Base-by-base conservation (phyloP, 2,888 invertebrate genomes). In the Anthophora plumipes region DNA sequence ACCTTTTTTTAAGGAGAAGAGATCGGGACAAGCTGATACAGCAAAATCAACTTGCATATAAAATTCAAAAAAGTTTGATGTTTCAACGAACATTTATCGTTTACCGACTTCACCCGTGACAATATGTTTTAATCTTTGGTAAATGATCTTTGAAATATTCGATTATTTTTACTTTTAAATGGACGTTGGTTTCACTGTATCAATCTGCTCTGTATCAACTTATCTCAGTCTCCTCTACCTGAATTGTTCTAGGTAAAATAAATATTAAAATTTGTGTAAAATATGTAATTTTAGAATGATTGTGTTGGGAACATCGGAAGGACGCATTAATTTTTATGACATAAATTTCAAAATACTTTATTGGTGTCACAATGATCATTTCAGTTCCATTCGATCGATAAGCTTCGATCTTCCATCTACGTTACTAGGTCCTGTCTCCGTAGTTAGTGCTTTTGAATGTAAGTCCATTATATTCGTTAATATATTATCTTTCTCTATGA, bases 261-360 rank as follows among this genome's bases (percentile, higher is more conserved):
- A 50, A 20, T 39, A 59, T 7, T 3, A 1, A 20, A 37, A 37
- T 17, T 37, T n/a, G 1, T 6, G 0, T 37, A 6, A 57, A 1
- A n/a, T 8, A 12, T 41, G 1, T 12, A 11, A 25, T 79, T 63
- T 50, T 41, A 95, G 95, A 12, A 90, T 94, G n/a, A 92, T 95
- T 61, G 94, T 95, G 41, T 95, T 95, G 0, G 95, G 95, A 14
- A 95, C 95, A 88, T 91, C 90, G 17, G 84, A 72, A 0, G 96
- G 96, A 0, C 93, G 94, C 60, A 94, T 96, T 60, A 94, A 93
- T 84, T 96, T 96, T 90, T 96, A 95, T 89, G 95, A 96, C 83
- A 92, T 93, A 57, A 94, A 95, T 84, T 89, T 96, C 85, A 94
- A 94, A 88, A 92, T 96, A 68, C 85, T 96, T 63, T 95, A 95